Evolutionary conservation across 2,888 invertebrate genomes (phyloP).

Genomic region (Agrilus biguttatus): DNA sequence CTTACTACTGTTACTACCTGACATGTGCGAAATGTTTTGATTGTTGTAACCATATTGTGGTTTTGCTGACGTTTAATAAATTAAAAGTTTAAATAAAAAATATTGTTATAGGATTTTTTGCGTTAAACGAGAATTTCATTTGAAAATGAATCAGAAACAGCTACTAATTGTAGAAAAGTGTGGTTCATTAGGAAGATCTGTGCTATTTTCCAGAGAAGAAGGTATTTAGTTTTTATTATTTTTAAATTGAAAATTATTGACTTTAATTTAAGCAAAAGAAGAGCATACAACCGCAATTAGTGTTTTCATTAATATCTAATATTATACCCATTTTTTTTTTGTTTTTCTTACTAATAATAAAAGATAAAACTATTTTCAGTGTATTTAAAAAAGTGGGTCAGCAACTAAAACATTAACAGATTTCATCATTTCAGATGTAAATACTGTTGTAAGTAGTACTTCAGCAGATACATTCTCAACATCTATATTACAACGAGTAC

Average conservation of each 20-base stretch:
- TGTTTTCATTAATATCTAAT: too few species aligned
- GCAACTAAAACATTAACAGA: neutral
- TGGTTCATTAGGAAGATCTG: slow-evolving; percentile 10
- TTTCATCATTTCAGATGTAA: slow-evolving; percentile 5
- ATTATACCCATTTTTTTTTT: too few species aligned
- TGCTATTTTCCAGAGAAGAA: slow-evolving; percentile 8
- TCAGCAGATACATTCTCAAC: slow-evolving; percentile 7
- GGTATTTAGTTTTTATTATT: slow-evolving; percentile 3
- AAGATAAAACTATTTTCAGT: neutral
- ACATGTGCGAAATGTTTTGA: too few species aligned
- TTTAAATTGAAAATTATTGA: too few species aligned
- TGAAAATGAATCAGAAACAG: slow-evolving; percentile 4
- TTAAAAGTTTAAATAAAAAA: too few species aligned
- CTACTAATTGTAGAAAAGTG: slow-evolving; percentile 9
- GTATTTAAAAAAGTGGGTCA: neutral
- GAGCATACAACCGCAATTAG: too few species aligned
- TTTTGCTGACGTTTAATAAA: too few species aligned
- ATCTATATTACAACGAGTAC: slow-evolving; percentile 5
- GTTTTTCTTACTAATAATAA: neutral
- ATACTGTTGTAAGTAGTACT: slow-evolving; percentile 11
- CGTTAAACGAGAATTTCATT: neutral
- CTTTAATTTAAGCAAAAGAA: too few species aligned
- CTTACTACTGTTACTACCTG: too few species aligned
- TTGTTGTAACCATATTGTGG: too few species aligned
- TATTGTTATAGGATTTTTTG: too few species aligned